Evolutionary conservation across 2,113 vertebrate genomes (phyloP).

Genomic region (Eptesicus fuscus): DNA sequence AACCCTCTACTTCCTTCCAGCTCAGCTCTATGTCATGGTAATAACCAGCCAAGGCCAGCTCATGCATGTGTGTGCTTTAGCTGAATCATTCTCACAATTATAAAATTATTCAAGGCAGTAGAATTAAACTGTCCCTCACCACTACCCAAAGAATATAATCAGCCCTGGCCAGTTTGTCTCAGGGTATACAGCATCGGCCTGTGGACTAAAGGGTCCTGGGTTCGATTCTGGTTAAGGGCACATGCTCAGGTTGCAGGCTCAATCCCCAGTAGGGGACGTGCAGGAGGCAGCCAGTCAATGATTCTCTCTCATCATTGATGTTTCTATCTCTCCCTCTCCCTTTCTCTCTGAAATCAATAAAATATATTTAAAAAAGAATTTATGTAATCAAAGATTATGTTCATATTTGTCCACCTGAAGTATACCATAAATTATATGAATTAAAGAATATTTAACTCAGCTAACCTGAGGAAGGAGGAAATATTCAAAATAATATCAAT

Average conservation of each 20-base stretch:
- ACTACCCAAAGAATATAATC: conserved; percentile 1
- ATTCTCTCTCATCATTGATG: too few species aligned
- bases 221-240: too few species aligned
- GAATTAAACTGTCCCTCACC: conserved; percentile 1
- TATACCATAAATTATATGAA: neutral
- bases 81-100: conserved; percentile 24
- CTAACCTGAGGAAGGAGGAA: neutral
- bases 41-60: neutral
- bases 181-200: too few species aligned
- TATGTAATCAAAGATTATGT: neutral
- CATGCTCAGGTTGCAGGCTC: too few species aligned
- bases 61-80: neutral
- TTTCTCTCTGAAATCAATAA: too few species aligned
- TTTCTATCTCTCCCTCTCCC: too few species aligned
- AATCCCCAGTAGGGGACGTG: too few species aligned
- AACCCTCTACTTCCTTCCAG: neutral
- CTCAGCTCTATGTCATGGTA: neutral
- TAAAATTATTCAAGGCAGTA: neutral
- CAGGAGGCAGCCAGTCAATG: too few species aligned
- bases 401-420: neutral
- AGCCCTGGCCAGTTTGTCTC: too few species aligned
- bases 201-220: too few species aligned
- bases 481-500: neutral
- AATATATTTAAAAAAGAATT: neutral
- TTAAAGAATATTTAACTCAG: neutral